Conservation (phyloP, 1,140 invertebrate genomes). For the Ridgeia piscesae region DNA sequence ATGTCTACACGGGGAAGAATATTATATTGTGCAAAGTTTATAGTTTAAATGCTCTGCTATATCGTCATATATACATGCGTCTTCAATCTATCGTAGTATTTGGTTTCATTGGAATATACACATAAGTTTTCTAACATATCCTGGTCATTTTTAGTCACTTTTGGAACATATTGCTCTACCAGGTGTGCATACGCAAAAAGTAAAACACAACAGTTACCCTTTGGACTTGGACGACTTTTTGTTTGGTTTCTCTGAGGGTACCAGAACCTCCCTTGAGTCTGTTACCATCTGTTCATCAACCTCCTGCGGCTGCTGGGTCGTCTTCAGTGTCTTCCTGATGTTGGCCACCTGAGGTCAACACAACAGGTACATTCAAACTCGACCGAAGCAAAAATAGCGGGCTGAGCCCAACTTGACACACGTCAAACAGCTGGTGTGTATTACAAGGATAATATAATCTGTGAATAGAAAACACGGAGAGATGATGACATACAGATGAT, state of each 20-base stretch:
- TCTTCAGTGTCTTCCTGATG: conserved; percentile 80
- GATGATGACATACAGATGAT: background rate
- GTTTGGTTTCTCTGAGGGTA: conserved; percentile 8
- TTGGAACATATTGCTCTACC: background rate
- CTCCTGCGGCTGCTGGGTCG: conserved; percentile 54
- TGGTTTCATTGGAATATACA: too few relatives aligned
- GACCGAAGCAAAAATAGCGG: background rate
- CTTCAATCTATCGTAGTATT: too few relatives aligned
- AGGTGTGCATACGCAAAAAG: background rate
- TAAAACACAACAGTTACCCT: conserved; percentile 7
- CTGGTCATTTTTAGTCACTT: background rate
- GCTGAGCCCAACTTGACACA: background rate
- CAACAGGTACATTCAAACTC: background rate
- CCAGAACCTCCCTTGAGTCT: conserved; percentile 48
- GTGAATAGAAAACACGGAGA: background rate
- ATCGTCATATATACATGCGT: too few relatives aligned
- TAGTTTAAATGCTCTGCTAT: too few relatives aligned
- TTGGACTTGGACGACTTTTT: conserved; percentile 15
- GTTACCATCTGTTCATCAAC: conserved; percentile 59
- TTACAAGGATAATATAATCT: background rate
- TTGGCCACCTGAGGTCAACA: conserved; percentile 67
- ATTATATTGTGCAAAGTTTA: too few relatives aligned
- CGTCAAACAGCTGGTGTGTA: background rate
- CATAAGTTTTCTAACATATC: background rate
- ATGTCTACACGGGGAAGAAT: too few relatives aligned